Percentiles rank a stretch among this genome's conserved stretches.
phyloP scores from a whole-genome alignment of 2,888 invertebrate species.

The Rhingia rostrata region DNA sequence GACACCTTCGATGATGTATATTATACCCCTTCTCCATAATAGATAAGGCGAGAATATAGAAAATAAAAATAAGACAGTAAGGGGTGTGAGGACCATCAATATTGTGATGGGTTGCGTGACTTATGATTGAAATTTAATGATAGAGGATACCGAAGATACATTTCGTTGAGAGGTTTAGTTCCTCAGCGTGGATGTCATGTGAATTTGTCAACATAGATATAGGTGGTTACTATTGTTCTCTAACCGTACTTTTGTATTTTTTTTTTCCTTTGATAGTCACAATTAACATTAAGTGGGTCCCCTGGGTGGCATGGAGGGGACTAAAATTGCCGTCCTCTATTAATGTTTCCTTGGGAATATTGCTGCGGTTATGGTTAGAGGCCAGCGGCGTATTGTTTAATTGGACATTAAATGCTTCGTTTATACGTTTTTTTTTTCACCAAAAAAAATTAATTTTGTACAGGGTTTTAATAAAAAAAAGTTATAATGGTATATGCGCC shows the following conservation, averaged over 20 bases:
- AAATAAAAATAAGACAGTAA: background rate
- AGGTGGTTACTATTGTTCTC: constrained; percentile 4
- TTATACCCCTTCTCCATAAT: constrained; percentile 1
- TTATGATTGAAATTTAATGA: constrained; percentile 50
- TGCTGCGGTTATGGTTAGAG: constrained; percentile 3
- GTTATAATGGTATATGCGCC: background rate
- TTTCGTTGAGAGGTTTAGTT: background rate
- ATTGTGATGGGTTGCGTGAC: constrained; percentile 44
- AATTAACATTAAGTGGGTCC: constrained; percentile 41
- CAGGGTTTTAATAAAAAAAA: background rate
- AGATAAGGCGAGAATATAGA: background rate
- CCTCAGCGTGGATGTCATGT: constrained; percentile 8
- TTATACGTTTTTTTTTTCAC: constrained; percentile 23
- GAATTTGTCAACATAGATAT: constrained; percentile 20
- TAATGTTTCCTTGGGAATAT: constrained; percentile 30
- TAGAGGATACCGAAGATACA: background rate
- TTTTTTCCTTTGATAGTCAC: constrained; percentile 9
- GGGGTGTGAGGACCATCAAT: constrained; percentile 30
- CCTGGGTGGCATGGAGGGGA: background rate
- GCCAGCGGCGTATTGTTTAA: constrained; percentile 29
- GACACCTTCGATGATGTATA: constrained; percentile 24
- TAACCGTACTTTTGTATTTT: constrained; percentile 9
- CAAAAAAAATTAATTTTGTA: constrained; percentile 27
- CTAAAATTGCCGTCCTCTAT: constrained; percentile 21
- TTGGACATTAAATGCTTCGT: constrained; percentile 41